Percentiles rank a stretch among this genome's conserved stretches.
These are phyloP conservation scores for Seriola aureovittata DNA, from an alignment of 2,113 vertebrate species.

Conservation along the genomic window DNA sequence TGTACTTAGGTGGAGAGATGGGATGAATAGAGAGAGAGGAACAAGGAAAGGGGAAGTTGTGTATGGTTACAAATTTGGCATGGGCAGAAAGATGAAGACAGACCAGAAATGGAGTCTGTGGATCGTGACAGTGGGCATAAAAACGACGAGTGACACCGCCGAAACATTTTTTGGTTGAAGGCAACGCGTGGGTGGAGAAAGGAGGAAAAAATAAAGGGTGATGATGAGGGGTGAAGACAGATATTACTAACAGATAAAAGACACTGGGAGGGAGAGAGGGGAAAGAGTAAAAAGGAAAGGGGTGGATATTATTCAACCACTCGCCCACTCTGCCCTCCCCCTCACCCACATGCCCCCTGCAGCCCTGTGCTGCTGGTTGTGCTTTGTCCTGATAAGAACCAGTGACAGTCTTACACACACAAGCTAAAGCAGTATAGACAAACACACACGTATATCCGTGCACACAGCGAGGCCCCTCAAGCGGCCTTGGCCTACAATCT, in stretches of 20 bases:
- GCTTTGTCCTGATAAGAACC: constrained; percentile 83
- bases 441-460: constrained; percentile 58
- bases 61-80: background rate
- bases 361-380: constrained; percentile 75
- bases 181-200: background rate
- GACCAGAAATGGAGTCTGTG: background rate
- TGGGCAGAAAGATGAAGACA: background rate
- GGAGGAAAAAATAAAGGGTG: background rate
- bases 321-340: constrained; percentile 34
- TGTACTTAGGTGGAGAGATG: background rate
- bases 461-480: constrained; percentile 67
- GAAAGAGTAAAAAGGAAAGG: constrained; percentile 40
- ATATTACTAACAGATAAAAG: constrained; percentile 43
- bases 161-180: constrained; percentile 30
- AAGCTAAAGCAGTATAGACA: constrained; percentile 33
- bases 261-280: constrained; percentile 9
- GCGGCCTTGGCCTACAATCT: constrained; percentile 66
- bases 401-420: constrained; percentile 62
- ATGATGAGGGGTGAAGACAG: constrained; percentile 28
- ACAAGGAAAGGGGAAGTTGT: background rate
- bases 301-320: constrained; percentile 52
- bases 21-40: constrained; percentile 3
- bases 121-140: constrained; percentile 20
- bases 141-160: background rate
- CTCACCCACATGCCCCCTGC: constrained; percentile 60